Percentiles rank a stretch among this genome's conserved stretches.
phyloP scores from a whole-genome alignment of 2,888 invertebrate genomes.

The Agapostemon virescens region DNA sequence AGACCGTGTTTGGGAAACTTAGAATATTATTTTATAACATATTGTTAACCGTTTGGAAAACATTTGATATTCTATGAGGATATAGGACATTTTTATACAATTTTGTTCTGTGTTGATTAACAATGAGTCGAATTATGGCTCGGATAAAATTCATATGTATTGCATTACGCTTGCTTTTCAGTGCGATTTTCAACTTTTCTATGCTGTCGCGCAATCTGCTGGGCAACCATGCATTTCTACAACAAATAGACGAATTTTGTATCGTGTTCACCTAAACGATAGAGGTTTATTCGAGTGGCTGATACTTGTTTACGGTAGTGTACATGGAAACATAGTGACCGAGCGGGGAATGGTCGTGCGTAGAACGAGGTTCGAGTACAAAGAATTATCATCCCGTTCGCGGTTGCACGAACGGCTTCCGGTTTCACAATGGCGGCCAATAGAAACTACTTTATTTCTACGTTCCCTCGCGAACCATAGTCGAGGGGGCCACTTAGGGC shows the following conservation, averaged over 20 bases:
- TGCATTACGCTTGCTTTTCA: too few relatives aligned
- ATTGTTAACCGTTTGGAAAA: background rate
- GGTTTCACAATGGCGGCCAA: slow-evolving; percentile 47
- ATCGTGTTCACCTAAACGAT: too few relatives aligned
- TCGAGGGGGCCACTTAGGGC: slow-evolving; percentile 36
- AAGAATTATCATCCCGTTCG: slow-evolving; percentile 56
- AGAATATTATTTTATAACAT: background rate
- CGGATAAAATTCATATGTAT: too few relatives aligned
- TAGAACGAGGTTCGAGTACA: slow-evolving; percentile 32
- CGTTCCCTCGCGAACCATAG: slow-evolving; percentile 34
- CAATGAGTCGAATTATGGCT: too few relatives aligned
- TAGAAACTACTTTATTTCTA: slow-evolving; percentile 57
- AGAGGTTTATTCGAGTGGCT: background rate
- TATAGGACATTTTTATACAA: too few relatives aligned
- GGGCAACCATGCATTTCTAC: too few relatives aligned
- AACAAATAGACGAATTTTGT: too few relatives aligned
- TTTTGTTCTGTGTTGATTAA: too few relatives aligned
- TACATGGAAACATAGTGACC: slow-evolving; percentile 20
- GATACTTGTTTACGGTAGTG: background rate
- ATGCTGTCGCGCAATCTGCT: too few relatives aligned
- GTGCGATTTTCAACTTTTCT: too few relatives aligned
- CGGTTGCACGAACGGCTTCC: slow-evolving; percentile 3
- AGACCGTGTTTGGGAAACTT: background rate
- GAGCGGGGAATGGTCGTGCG: slow-evolving; percentile 29
- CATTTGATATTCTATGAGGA: too few relatives aligned